Percentiles rank a stretch among this genome's conserved stretches.
Evolutionary conservation across 23 tunicate species (phyloP).

Genomic region (Diplosoma virens): DNA sequence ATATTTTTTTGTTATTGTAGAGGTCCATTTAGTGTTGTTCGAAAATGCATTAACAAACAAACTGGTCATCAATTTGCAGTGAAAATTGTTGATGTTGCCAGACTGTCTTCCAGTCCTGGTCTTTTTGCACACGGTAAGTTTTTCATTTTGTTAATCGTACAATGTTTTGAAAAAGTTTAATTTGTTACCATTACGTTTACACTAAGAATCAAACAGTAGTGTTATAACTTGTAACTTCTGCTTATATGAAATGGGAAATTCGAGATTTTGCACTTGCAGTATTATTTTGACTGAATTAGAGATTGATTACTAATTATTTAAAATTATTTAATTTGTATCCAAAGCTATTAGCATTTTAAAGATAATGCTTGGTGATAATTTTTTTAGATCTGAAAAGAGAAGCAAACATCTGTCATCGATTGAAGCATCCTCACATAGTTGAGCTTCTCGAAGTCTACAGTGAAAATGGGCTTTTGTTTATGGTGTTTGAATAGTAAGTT

Average conservation of each 20-base stretch:
- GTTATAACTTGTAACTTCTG: neutral
- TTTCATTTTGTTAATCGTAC: neutral
- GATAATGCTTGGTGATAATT: too few species aligned
- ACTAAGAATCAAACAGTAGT: too few species aligned
- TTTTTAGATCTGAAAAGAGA: conserved; percentile 83
- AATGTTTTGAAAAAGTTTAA: neutral
- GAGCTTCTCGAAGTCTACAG: conserved; percentile 95
- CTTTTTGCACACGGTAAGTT: conserved; percentile 68
- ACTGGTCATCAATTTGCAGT: conserved; percentile 74
- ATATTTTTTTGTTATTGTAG: conserved; percentile 21
- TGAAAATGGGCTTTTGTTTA: conserved; percentile 72
- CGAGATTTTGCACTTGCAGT: too few species aligned
- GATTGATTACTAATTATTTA: too few species aligned
- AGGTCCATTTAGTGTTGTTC: conserved; percentile 85
- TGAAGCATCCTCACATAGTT: conserved; percentile 92
- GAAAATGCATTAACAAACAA: conserved; percentile 62
- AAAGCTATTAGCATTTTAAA: too few species aligned
- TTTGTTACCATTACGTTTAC: neutral
- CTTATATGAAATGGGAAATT: too few species aligned
- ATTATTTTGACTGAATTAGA: too few species aligned
- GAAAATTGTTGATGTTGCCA: conserved; percentile 90
- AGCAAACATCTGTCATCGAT: conserved; percentile 81
- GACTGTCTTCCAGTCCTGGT: conserved; percentile 75
- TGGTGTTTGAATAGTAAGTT: conserved; percentile 97
- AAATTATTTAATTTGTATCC: neutral